Base-by-base conservation (phyloP, 2,797 vertebrate genomes). In the Micrastur ruficollis region DNA sequence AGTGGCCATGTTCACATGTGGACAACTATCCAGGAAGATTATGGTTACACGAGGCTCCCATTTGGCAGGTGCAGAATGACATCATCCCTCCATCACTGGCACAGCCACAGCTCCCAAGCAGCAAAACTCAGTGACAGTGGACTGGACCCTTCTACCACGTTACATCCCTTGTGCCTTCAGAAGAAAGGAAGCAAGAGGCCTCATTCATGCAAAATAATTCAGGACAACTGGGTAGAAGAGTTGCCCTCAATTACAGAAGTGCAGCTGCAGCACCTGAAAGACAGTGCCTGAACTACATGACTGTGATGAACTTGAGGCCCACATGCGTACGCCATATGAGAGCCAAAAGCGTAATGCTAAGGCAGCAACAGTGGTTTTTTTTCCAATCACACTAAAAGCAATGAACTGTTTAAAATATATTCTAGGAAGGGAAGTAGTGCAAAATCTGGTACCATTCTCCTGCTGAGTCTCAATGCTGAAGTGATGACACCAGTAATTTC, bases 291-390 rank as follows among this genome's bases (percentile, higher is more conserved):
- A 82, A 47, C 73, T 32, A 31, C 21, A 4, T 1, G 53, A 59
- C 68, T 5, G 2, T 12, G 26, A 52, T 13, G 34, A 80, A 58
- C 56, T 10, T 1, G 2, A 87, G 32, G 32, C 34, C 17, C 4
- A 9, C 0, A 0, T 17, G 26, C 32, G 20, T 75, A 58, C 53
- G n/a, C 50, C 53, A 36, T 34, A 68, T 0, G 1, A 23, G 31
- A 75, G 34, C 14, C 76, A 46, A 49, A 91, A 79, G 23, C 2
- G 3, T 25, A 68, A 79, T 18, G 58, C 62, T 74, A 58, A 72
- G 59, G 58, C 80, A 91, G 70, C 38, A 90, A 25, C 40, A 40
- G 20, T 27, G 56, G 1, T 3, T 0, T 59, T 82, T 81, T 47
- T 65, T 21, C 46, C 27, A n/a, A 62, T 68, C 25, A 62, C 31